Evolutionary conservation across 2,888 invertebrate species (phyloP).

Genomic region (Pollenia amentaria): DNA sequence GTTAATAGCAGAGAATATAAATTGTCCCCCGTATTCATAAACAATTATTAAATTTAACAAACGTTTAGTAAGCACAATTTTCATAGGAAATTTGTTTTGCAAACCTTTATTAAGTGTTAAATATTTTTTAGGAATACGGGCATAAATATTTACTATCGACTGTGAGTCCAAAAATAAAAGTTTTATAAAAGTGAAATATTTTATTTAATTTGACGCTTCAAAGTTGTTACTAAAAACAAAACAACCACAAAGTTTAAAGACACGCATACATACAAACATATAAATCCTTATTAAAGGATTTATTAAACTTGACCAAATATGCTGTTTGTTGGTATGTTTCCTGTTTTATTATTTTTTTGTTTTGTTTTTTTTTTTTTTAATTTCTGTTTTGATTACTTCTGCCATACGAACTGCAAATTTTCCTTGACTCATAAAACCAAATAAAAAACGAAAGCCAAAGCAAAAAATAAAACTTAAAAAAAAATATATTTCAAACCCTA

Average conservation of each 20-base stretch:
- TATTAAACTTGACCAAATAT: conserved; percentile 33
- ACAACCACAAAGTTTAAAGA: not conserved
- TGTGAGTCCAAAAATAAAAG: not conserved
- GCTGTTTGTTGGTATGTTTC: conserved; percentile 5
- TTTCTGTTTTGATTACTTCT: conserved; percentile 64
- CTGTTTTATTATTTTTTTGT: conserved; percentile 24
- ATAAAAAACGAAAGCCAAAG: conserved; percentile 58
- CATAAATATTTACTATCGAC: not conserved
- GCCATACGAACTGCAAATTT: conserved; percentile 42
- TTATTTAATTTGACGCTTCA: conserved; percentile 43
- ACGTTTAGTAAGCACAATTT: no score
- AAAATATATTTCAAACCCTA: conserved; percentile 62
- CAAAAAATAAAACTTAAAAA: conserved; percentile 5
- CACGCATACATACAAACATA: not conserved
- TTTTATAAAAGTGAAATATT: not conserved
- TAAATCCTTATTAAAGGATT: conserved; percentile 43
- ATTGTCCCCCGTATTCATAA: no score
- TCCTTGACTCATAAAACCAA: conserved; percentile 47
- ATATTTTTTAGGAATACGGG: no score
- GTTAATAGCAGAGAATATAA: no score
- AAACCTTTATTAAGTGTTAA: no score
- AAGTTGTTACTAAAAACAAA: conserved; percentile 24
- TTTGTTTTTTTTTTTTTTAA: conserved; percentile 44
- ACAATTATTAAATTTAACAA: no score
- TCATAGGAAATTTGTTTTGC: no score